Evolutionary conservation across 2,113 vertebrate species (phyloP).

Genomic region (Amblyopsis rosae): DNA sequence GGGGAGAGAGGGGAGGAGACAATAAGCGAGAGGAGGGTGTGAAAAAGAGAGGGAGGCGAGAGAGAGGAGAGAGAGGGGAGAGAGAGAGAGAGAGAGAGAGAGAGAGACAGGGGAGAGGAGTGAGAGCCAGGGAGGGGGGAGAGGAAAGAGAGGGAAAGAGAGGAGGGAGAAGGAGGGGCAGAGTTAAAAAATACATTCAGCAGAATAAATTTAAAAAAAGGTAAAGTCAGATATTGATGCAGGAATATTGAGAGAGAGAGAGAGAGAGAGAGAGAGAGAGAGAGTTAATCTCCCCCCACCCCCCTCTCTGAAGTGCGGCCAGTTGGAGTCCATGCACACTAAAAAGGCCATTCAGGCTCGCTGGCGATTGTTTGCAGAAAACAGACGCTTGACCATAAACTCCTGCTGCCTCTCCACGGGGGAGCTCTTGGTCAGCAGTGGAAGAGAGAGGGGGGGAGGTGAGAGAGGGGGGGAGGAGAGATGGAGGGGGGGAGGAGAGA

Average conservation of each 20-base stretch:
- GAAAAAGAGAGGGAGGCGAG: constrained; percentile 8
- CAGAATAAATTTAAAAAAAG: background rate
- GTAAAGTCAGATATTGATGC: background rate
- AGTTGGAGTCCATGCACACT: constrained; percentile 55
- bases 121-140: constrained; percentile 12
- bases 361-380: constrained; percentile 71
- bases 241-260: background rate
- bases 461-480: too few species aligned
- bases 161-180: too few species aligned
- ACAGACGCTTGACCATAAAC: constrained; percentile 80
- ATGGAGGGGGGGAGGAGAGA: too few species aligned
- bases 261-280: background rate
- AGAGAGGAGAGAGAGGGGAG: constrained; percentile 18
- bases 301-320: constrained; percentile 43
- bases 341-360: constrained; percentile 57
- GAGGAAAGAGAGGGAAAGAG: constrained; percentile 9
- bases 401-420: constrained; percentile 66
- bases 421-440: constrained; percentile 61
- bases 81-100: constrained; percentile 10
- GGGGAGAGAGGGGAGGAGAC: background rate
- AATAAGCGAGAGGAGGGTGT: too few species aligned
- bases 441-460: constrained; percentile 74
- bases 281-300: constrained; percentile 42
- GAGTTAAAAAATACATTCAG: background rate
- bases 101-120: background rate